A percentile compares a stretch with the other conserved stretches of the same genome.
phyloP scores from a whole-genome alignment of 1,140 invertebrate genomes.

The Lethocerus indicus region DNA sequence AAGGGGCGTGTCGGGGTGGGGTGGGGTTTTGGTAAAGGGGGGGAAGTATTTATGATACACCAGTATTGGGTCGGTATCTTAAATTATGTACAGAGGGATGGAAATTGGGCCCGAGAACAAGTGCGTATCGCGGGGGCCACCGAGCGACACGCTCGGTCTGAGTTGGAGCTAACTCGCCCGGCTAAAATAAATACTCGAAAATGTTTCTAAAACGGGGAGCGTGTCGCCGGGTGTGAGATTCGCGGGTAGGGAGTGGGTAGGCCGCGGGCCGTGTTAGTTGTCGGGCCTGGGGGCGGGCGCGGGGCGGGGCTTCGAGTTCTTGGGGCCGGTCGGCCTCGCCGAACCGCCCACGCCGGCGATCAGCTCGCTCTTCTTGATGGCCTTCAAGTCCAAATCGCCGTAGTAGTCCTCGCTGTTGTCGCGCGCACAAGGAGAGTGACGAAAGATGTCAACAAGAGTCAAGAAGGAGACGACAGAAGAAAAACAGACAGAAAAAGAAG shows the following conservation, averaged over 20 bases:
- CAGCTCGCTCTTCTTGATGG: conserved; percentile 80
- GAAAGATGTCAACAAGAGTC: not conserved
- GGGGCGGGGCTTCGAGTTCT: conserved; percentile 20
- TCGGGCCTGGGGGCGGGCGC: conserved; percentile 19
- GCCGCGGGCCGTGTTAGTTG: conserved; percentile 9
- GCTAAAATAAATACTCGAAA: too few relatives aligned
- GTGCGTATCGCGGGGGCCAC: too few relatives aligned
- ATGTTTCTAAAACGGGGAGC: not conserved
- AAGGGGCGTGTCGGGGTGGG: too few relatives aligned
- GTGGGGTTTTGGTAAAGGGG: too few relatives aligned
- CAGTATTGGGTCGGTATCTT: too few relatives aligned
- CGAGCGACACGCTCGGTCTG: too few relatives aligned
- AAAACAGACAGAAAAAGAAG: too few relatives aligned
- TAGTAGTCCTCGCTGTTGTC: conserved; percentile 82
- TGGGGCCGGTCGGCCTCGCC: conserved; percentile 20
- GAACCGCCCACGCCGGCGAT: conserved; percentile 55
- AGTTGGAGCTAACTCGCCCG: too few relatives aligned
- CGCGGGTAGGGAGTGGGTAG: not conserved
- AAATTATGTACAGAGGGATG: too few relatives aligned
- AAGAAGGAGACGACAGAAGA: too few relatives aligned
- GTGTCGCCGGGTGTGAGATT: not conserved
- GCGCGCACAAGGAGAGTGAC: not conserved
- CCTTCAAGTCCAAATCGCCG: conserved; percentile 82
- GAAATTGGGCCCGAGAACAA: too few relatives aligned
- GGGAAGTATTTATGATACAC: too few relatives aligned